These are phyloP conservation scores for Abrostola tripartita DNA, from an alignment of 2,888 invertebrate species.

Conservation along the genomic window DNA sequence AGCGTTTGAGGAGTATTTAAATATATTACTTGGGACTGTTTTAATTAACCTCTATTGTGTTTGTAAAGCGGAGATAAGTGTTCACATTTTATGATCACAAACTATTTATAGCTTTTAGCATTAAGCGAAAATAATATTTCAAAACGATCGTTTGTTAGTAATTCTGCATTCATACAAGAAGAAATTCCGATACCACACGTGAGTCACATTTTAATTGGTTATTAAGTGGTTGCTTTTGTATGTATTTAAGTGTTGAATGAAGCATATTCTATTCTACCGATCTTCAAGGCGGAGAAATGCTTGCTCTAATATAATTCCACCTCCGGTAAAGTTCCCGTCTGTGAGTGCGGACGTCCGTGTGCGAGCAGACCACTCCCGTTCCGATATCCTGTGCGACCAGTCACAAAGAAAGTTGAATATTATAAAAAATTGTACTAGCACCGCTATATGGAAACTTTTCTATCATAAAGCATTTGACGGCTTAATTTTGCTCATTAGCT, in stretches of 20 bases:
- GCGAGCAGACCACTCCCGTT: conserved; percentile 31
- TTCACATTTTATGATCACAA: not conserved
- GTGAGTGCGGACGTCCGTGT: conserved; percentile 25
- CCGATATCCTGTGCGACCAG: conserved; percentile 36
- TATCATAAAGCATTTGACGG: not conserved
- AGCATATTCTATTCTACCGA: not conserved
- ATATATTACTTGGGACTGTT: conserved; percentile 38
- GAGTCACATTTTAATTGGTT: too few relatives aligned
- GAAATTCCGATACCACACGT: too few relatives aligned
- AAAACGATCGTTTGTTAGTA: too few relatives aligned
- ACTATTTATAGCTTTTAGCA: too few relatives aligned
- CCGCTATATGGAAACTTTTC: not conserved
- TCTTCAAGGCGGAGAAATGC: not conserved
- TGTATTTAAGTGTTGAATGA: too few relatives aligned
- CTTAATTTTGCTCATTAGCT: not conserved
- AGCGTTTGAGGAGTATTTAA: conserved; percentile 39
- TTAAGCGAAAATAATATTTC: too few relatives aligned
- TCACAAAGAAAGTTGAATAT: conserved; percentile 36
- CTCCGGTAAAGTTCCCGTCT: not conserved
- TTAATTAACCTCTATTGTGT: conserved; percentile 4
- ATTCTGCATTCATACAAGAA: too few relatives aligned
- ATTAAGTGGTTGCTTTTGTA: too few relatives aligned
- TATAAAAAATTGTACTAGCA: conserved; percentile 23
- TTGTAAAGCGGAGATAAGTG: not conserved
- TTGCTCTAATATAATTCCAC: not conserved